These are phyloP conservation scores for Dynastes tityus DNA, from an alignment of 2,888 invertebrate genomes.

Conservation along the genomic window DNA sequence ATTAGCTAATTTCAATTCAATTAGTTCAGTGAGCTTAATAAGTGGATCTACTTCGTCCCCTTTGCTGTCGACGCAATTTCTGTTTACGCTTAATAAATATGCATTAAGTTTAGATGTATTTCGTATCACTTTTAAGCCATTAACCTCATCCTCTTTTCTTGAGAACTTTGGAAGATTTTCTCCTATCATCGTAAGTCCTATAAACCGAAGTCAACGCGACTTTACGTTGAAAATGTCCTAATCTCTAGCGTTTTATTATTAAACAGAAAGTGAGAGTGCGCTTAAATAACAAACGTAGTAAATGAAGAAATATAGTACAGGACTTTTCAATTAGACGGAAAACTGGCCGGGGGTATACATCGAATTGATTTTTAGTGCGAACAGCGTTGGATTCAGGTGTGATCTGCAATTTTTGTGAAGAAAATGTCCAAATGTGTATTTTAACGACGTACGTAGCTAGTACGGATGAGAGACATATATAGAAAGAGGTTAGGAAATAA, in stretches of 20 bases:
- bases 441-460: no score
- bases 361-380: neutral
- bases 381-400: conserved; percentile 1
- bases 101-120: conserved; percentile 45
- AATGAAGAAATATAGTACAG: conserved; percentile 44
- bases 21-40: conserved; percentile 29
- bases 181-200: neutral
- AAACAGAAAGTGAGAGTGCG: conserved; percentile 30
- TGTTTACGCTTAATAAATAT: conserved; percentile 35
- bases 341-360: neutral
- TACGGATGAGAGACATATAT: no score
- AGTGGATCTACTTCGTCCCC: conserved; percentile 1
- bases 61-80: conserved; percentile 33
- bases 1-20: conserved; percentile 35
- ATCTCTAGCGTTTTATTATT: conserved; percentile 32
- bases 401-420: neutral
- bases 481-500: no score
- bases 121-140: conserved; percentile 35
- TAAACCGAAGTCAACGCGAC: neutral
- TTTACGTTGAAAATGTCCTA: conserved; percentile 27
- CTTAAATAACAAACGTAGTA: conserved; percentile 29
- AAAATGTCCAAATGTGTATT: no score
- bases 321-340: conserved; percentile 46
- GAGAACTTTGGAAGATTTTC: neutral
- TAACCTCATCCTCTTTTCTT: neutral